Evolutionary conservation across 2,888 invertebrate species (phyloP).

Genomic region (Branchellion lobata): DNA sequence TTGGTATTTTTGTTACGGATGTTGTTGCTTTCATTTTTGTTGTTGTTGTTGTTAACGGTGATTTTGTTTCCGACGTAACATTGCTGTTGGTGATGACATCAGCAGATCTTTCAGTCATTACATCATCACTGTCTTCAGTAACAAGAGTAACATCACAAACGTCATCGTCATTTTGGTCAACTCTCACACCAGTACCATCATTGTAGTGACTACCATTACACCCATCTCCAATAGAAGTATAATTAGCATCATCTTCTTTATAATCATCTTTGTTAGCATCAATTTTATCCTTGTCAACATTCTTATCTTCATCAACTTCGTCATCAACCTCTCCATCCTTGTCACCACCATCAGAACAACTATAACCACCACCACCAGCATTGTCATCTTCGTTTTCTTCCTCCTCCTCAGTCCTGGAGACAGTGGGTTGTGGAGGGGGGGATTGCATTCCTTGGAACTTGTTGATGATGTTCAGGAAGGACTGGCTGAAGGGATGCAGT

Average conservation of each 20-base stretch:
- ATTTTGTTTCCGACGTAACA: too few relatives aligned
- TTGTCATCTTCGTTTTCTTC: neutral
- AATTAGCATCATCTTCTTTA: neutral
- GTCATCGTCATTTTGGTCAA: neutral
- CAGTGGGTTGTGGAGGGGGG: neutral
- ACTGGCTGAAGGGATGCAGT: neutral
- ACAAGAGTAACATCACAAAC: neutral
- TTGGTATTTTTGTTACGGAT: too few relatives aligned
- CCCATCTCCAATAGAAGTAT: neutral
- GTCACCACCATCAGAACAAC: too few relatives aligned
- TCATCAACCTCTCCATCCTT: too few relatives aligned
- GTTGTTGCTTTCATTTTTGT: too few relatives aligned
- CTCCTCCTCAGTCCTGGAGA: neutral
- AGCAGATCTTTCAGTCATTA: too few relatives aligned
- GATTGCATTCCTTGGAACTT: neutral
- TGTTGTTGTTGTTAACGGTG: too few relatives aligned
- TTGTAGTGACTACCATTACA: neutral
- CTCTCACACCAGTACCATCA: neutral
- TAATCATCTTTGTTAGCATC: neutral
- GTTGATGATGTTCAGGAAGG: constrained; percentile 6
- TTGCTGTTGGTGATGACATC: too few relatives aligned
- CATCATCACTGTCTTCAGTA: too few relatives aligned
- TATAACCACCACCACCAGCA: neutral
- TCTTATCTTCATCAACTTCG: too few relatives aligned
- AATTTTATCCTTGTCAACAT: too few relatives aligned